Evolutionary conservation across 1,140 invertebrate species (phyloP), one percentile per base, ranked within the genome.

Genomic region (Papilio helenus): DNA sequence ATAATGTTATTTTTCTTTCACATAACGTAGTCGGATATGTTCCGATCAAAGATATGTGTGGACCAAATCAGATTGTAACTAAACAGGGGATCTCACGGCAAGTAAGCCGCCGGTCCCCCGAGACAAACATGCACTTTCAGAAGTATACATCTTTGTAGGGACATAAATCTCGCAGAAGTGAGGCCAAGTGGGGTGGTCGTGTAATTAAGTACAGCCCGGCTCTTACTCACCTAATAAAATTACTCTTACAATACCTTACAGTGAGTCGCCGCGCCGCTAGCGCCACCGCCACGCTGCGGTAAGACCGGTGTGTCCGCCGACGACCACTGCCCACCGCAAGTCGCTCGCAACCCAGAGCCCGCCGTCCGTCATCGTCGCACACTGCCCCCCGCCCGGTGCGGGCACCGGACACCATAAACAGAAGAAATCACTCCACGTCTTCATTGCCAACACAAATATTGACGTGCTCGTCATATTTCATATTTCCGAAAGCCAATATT

Each of bases 381-480:
- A 9, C 9, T 9, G 39, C 9, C 39, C 49, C 12, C 49, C 14
- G 5, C 55, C n/a, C 55, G n/a, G 8, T 1, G n/a, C 7, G 34
- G 34, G 7, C 34, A 39, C 5, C 7, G 1, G 34, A 8, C 34
- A 39, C 34, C 34, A 39, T 39, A 39, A 39, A 7, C 18, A 72
- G 9, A 72, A 20, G n/a, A 72, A 72, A 72, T 72, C 71, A 72
- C 34, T n/a, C n/a, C 71, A 4, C 18, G 29, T 8, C 71, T 72
- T n/a, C 39, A 44, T 72, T 72, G 71, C 46, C 10, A 72, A 44
- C 39, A 72, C 39, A 44, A 72, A 72, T 72, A 72, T 72, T 72
- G 29, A 72, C 34, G 39, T 10, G 71, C 71, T 72, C 71, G n/a
- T 46, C 39, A 72, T 72, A 72, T 72, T 72, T 72, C 39, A n/a